A percentile compares a stretch with the other conserved stretches of the same genome.
phyloP scores from a whole-genome alignment of 2,797 vertebrate species.

The Furcifer pardalis region DNA sequence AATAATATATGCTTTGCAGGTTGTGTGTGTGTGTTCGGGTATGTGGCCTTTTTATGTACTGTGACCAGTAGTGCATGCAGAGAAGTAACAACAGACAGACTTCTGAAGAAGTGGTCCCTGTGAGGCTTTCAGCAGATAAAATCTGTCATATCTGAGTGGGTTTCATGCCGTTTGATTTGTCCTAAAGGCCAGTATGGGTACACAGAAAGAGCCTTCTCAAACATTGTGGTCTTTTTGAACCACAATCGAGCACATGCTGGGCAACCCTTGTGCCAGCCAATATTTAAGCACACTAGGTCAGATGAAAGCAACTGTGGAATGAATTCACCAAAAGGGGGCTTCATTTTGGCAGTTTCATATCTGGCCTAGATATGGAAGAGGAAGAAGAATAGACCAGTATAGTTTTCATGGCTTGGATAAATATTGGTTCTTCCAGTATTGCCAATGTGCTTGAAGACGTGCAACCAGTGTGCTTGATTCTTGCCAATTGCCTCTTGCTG shows the following conservation, averaged over 20 bases:
- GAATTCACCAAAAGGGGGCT: no score
- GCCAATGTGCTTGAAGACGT: not conserved
- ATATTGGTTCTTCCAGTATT: not conserved
- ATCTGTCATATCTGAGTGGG: not conserved
- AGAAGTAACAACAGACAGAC: not conserved
- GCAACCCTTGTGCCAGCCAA: no score
- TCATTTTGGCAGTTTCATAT: no score
- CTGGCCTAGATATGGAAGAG: no score
- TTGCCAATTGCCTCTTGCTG: not conserved
- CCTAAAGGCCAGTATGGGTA: not conserved
- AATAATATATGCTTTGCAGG: not conserved
- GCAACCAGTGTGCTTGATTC: not conserved
- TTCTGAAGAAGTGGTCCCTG: not conserved
- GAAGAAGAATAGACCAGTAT: no score
- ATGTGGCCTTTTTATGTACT: not conserved
- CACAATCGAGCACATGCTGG: no score
- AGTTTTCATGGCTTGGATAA: no score
- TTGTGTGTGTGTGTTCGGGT: not conserved
- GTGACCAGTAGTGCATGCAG: not conserved
- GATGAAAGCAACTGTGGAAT: no score
- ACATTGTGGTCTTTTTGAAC: no score
- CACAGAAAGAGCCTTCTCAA: no score
- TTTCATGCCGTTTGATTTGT: not conserved
- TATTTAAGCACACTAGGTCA: no score
- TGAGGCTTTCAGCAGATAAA: not conserved